Conservation (phyloP, 35 echinoderm and acorn worm genomes). For the Heliocidaris tuberculata region DNA sequence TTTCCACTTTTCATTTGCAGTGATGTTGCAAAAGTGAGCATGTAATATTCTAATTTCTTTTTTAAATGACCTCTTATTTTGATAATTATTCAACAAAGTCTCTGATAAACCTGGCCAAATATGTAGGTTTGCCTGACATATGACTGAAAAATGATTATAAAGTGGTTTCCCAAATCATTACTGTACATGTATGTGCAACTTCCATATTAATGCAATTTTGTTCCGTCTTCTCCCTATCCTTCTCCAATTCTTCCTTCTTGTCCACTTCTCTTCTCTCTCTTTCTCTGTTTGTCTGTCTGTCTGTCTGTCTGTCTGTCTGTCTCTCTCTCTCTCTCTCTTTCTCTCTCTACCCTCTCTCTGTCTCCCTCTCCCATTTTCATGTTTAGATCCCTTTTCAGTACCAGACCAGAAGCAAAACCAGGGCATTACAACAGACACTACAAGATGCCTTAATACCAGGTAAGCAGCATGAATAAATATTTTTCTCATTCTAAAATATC, state of each 20-base stretch:
- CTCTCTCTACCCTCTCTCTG: neutral
- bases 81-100: too few relatives aligned
- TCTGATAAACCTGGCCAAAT: too few relatives aligned
- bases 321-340: neutral
- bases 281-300: neutral
- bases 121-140: too few relatives aligned
- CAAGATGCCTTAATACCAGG: conserved; percentile 39
- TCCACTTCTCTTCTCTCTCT: neutral
- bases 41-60: too few relatives aligned
- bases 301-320: neutral
- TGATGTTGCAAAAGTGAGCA: too few relatives aligned
- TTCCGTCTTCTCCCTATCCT: neutral
- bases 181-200: too few relatives aligned
- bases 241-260: neutral
- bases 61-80: too few relatives aligned
- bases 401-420: conserved; percentile 37
- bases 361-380: neutral
- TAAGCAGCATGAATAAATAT: neutral
- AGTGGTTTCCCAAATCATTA: too few relatives aligned
- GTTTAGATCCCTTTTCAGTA: conserved; percentile 50
- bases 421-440: conserved; percentile 48
- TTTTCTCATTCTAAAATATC: too few relatives aligned
- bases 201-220: too few relatives aligned
- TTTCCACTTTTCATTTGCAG: too few relatives aligned
- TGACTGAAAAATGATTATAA: too few relatives aligned